Evolutionary conservation across 2,888 invertebrate genomes (phyloP).

Genomic region (Amaurobius ferox): DNA sequence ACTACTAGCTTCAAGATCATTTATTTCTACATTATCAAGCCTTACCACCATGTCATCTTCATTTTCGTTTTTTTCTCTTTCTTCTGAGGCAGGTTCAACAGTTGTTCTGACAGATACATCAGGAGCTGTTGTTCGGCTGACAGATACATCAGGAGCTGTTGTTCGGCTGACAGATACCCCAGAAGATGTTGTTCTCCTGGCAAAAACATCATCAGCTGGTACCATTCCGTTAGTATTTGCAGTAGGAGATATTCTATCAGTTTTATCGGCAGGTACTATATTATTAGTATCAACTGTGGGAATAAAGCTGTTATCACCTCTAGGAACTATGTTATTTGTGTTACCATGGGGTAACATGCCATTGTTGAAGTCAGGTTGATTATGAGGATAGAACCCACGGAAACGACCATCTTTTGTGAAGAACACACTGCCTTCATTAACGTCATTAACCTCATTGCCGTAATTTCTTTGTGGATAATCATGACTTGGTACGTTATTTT

Average conservation of each 20-base stretch:
- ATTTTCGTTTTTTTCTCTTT: slow-evolving; percentile 58
- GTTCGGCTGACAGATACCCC: too few relatives aligned
- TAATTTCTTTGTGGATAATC: not conserved
- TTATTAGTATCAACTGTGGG: not conserved
- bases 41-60: slow-evolving; percentile 23
- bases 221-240: slow-evolving; percentile 10
- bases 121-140: slow-evolving; percentile 1
- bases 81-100: not conserved
- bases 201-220: too few relatives aligned
- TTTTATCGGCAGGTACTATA: slow-evolving; percentile 16
- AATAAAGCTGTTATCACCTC: not conserved
- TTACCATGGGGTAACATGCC: not conserved
- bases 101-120: not conserved
- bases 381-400: not conserved
- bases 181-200: not conserved
- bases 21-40: slow-evolving; percentile 2
- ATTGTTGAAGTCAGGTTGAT: not conserved
- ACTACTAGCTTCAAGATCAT: slow-evolving; percentile 38
- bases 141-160: not conserved
- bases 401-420: slow-evolving; percentile 16
- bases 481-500: not conserved
- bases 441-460: not conserved
- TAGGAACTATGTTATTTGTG: slow-evolving; percentile 33
- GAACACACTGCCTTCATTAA: not conserved
- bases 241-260: slow-evolving; percentile 8